phyloP scores from a whole-genome alignment of 1,140 invertebrate genomes.

The Habropoda laboriosa region DNA sequence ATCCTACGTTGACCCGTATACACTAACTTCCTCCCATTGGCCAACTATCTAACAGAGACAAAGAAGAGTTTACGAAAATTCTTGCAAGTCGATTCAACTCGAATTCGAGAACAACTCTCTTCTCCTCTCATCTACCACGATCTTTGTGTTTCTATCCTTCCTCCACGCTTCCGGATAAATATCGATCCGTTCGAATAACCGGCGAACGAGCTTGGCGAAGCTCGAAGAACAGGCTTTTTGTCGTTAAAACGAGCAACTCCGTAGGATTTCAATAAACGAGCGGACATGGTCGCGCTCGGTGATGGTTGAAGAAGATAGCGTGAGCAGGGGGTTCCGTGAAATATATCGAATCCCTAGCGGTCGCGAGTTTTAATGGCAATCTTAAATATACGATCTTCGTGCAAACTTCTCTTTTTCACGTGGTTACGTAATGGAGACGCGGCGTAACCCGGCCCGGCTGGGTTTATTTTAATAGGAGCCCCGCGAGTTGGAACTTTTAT shows the following conservation, averaged over 20 bases:
- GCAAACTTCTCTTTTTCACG: constrained; percentile 41
- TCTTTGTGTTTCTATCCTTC: no score
- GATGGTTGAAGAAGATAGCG: neutral
- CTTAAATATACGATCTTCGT: constrained; percentile 43
- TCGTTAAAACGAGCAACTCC: neutral
- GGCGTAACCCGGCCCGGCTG: constrained; percentile 40
- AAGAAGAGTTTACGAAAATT: constrained; percentile 25
- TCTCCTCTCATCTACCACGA: no score
- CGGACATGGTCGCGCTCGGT: neutral
- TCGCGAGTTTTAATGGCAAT: constrained; percentile 12
- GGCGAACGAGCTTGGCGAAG: no score
- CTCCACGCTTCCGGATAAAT: neutral
- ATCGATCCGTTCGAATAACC: neutral
- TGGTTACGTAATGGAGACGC: constrained; percentile 41
- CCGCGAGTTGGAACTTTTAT: constrained; percentile 55
- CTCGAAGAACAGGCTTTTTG: neutral
- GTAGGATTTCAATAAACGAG: constrained; percentile 24
- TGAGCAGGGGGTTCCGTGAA: constrained; percentile 9
- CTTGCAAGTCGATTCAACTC: neutral
- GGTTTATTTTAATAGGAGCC: constrained; percentile 60
- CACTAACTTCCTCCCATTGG: no score
- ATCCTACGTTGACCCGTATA: no score
- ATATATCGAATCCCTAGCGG: neutral
- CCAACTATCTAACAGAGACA: no score
- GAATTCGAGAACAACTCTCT: no score